phyloP scores from a whole-genome alignment of 2,888 invertebrate species.

The Lasioglossum calceatum region DNA sequence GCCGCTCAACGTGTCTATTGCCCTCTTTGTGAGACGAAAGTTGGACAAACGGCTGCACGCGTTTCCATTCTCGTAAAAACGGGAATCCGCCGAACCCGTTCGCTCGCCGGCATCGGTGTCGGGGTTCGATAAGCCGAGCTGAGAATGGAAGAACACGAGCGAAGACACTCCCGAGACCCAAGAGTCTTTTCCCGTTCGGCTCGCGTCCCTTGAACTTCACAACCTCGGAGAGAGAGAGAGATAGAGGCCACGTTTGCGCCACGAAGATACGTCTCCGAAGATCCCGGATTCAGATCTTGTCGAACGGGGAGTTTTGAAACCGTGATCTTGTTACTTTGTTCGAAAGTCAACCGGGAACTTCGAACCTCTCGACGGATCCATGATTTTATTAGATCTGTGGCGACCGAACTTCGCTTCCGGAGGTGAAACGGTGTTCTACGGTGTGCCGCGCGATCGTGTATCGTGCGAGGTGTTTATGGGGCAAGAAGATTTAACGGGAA shows the following conservation, averaged over 20 bases:
- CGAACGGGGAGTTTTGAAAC: neutral
- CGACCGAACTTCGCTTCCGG: neutral
- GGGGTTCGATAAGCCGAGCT: neutral
- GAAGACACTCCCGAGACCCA: neutral
- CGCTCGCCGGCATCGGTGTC: neutral
- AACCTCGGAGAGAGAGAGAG: neutral
- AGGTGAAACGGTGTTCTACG: neutral
- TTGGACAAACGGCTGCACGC: constrained; percentile 70
- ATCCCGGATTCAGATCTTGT: constrained; percentile 14
- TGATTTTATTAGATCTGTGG: constrained; percentile 11
- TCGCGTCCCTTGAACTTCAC: neutral
- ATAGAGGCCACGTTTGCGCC: neutral
- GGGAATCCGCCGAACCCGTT: neutral
- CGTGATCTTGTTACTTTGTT: constrained; percentile 10
- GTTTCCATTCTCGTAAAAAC: constrained; percentile 34
- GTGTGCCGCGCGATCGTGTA: neutral
- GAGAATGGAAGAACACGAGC: neutral
- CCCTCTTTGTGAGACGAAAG: constrained; percentile 73
- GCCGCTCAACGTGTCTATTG: constrained; percentile 74
- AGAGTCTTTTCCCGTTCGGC: neutral
- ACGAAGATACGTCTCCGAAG: neutral
- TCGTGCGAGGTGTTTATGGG: neutral
- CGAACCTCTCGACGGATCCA: neutral
- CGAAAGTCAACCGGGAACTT: neutral
- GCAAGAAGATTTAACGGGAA: neutral